Conservation (phyloP, 2,797 vertebrate genomes). For the Huso huso region DNA sequence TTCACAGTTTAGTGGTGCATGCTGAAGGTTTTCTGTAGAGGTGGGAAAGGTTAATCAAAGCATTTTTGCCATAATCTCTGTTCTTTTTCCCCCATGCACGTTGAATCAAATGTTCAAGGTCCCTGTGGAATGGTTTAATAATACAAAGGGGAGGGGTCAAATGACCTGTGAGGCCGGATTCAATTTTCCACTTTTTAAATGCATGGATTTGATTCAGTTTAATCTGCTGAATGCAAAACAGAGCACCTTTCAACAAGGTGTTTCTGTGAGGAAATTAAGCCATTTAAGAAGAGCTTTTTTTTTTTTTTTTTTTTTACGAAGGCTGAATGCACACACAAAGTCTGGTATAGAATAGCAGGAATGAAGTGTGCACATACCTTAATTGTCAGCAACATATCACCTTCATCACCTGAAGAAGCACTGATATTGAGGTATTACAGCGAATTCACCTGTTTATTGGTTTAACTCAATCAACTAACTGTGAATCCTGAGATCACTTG, state of each 20-base stretch:
- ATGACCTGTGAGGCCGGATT: constrained; percentile 46
- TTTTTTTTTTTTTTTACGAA: too few relatives aligned
- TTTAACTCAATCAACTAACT: too few relatives aligned
- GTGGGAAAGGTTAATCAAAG: constrained; percentile 79
- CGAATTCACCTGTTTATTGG: too few relatives aligned
- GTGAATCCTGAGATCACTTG: too few relatives aligned
- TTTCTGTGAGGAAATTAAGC: too few relatives aligned
- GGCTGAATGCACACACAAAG: too few relatives aligned
- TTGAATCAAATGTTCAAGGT: constrained; percentile 61
- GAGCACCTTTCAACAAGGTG: neutral
- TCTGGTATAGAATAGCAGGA: too few relatives aligned
- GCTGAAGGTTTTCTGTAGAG: constrained; percentile 52
- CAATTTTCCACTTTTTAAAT: constrained; percentile 54
- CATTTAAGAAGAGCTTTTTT: too few relatives aligned
- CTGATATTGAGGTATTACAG: too few relatives aligned
- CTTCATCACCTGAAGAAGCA: too few relatives aligned
- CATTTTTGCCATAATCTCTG: constrained; percentile 61
- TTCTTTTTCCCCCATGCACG: constrained; percentile 53
- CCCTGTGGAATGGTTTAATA: constrained; percentile 58
- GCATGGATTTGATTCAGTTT: constrained; percentile 45
- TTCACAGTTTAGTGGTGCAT: constrained; percentile 81
- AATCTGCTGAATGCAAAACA: constrained; percentile 49
- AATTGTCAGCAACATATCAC: too few relatives aligned
- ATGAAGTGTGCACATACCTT: too few relatives aligned
- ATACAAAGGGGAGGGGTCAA: constrained; percentile 36